These are phyloP conservation scores for Ooceraea biroi DNA, from an alignment of 1,140 invertebrate genomes.

Conservation along the genomic window DNA sequence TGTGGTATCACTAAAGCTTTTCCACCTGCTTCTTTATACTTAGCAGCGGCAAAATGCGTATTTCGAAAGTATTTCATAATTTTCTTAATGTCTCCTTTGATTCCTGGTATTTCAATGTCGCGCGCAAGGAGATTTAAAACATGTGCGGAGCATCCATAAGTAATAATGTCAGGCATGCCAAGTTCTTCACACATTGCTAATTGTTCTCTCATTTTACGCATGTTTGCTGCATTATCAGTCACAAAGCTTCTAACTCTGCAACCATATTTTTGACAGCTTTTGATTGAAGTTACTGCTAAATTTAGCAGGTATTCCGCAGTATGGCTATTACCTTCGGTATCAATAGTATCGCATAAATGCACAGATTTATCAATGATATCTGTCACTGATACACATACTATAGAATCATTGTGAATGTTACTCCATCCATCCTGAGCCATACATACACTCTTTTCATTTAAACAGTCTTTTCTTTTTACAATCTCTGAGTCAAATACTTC, in stretches of 20 bases:
- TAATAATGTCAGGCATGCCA: conserved; percentile 52
- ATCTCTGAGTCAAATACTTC: conserved; percentile 40
- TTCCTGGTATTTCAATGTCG: conserved; percentile 54
- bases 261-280: conserved; percentile 33
- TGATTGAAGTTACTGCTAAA: conserved; percentile 33
- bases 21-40: conserved; percentile 42
- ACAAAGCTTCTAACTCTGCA: conserved; percentile 36
- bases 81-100: conserved; percentile 37
- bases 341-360: conserved; percentile 61
- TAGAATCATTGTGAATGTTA: conserved; percentile 63
- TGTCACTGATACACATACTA: conserved; percentile 57
- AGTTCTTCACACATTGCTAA: conserved; percentile 6
- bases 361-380: conserved; percentile 28
- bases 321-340: conserved; percentile 55
- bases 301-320: conserved; percentile 16
- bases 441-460: conserved; percentile 40
- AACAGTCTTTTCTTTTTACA: conserved; percentile 4
- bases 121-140: conserved; percentile 65
- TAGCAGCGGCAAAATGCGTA: conserved; percentile 65
- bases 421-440: conserved; percentile 63
- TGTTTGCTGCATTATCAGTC: conserved; percentile 48
- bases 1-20: conserved; percentile 28
- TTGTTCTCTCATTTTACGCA: conserved; percentile 39
- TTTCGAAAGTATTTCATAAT: conserved; percentile 68
- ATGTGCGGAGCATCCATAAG: conserved; percentile 64